These are phyloP conservation scores for Cardinalis cardinalis DNA, from an alignment of 2,113 vertebrate genomes.

Conservation along the genomic window DNA sequence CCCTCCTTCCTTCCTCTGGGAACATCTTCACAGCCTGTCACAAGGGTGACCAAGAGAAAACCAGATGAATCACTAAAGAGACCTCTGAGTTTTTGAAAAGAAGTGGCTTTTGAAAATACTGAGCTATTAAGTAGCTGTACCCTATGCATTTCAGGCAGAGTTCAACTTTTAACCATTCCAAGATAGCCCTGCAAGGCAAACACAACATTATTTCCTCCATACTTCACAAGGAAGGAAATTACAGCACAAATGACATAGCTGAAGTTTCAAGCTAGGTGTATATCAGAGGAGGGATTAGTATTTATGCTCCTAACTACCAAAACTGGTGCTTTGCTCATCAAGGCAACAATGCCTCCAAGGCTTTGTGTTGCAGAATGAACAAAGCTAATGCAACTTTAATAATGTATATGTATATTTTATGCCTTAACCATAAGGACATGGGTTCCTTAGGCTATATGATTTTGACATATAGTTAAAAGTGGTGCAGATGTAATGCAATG, in stretches of 20 bases:
- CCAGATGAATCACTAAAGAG: not conserved
- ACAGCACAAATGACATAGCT: not conserved
- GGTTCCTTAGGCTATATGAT: slow-evolving; percentile 20
- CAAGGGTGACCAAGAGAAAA: not conserved
- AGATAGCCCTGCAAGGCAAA: not conserved
- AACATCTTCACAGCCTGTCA: not conserved
- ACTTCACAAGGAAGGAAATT: not conserved
- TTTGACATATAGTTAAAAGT: not conserved
- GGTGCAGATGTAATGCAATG: not conserved
- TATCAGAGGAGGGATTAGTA: not conserved
- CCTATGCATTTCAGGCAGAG: not conserved
- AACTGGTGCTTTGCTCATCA: slow-evolving; percentile 5
- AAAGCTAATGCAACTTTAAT: slow-evolving; percentile 55
- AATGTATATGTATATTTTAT: slow-evolving; percentile 50
- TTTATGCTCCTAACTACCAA: slow-evolving; percentile 4
- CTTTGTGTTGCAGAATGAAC: slow-evolving; percentile 22
- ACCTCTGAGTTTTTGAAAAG: not conserved
- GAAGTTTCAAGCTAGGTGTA: not conserved
- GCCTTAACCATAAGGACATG: not conserved
- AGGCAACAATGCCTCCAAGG: slow-evolving; percentile 28
- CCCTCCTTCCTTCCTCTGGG: not conserved
- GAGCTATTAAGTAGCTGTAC: not conserved
- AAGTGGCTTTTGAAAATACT: not conserved
- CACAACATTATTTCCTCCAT: not conserved
- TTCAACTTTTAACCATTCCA: not conserved